Percentiles rank a stretch among this genome's conserved stretches.
These are phyloP conservation scores for Pristionchus entomophagus DNA, from an alignment of 2,888 invertebrate species.

Conservation along the genomic window DNA sequence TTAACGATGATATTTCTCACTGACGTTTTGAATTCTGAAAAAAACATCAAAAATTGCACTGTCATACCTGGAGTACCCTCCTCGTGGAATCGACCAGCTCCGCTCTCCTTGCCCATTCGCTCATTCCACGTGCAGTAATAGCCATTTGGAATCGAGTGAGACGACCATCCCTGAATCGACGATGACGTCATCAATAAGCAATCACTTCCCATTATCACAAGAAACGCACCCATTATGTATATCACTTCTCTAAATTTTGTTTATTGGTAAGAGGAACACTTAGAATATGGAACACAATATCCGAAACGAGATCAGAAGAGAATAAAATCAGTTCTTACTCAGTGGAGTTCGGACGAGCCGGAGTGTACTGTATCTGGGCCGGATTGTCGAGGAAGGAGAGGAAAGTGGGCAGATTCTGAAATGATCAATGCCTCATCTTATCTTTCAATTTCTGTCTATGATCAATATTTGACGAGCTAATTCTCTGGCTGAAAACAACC, in stretches of 20 bases:
- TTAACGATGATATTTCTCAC: neutral
- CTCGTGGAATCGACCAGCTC: constrained; percentile 55
- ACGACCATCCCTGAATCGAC: constrained; percentile 50
- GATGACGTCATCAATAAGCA: neutral
- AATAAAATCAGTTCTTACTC: constrained; percentile 2
- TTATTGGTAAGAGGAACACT: too few relatives aligned
- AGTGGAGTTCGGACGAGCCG: neutral
- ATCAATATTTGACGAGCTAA: too few relatives aligned
- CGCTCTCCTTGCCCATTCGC: constrained; percentile 74
- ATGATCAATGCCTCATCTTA: too few relatives aligned
- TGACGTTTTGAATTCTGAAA: too few relatives aligned
- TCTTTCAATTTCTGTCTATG: too few relatives aligned
- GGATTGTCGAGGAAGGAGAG: constrained; percentile 68
- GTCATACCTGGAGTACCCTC: constrained; percentile 26
- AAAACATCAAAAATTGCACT: too few relatives aligned
- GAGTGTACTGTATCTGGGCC: constrained; percentile 61
- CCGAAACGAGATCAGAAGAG: too few relatives aligned
- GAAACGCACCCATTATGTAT: too few relatives aligned
- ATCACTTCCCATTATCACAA: neutral
- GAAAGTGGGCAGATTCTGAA: constrained; percentile 67
- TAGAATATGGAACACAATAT: too few relatives aligned
- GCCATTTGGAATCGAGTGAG: constrained; percentile 67
- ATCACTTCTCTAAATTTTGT: too few relatives aligned
- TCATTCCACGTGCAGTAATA: constrained; percentile 69
- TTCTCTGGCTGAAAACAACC: too few relatives aligned